phyloP scores from a whole-genome alignment of 2,113 vertebrate species.

The Grammomys dolichurus region DNA sequence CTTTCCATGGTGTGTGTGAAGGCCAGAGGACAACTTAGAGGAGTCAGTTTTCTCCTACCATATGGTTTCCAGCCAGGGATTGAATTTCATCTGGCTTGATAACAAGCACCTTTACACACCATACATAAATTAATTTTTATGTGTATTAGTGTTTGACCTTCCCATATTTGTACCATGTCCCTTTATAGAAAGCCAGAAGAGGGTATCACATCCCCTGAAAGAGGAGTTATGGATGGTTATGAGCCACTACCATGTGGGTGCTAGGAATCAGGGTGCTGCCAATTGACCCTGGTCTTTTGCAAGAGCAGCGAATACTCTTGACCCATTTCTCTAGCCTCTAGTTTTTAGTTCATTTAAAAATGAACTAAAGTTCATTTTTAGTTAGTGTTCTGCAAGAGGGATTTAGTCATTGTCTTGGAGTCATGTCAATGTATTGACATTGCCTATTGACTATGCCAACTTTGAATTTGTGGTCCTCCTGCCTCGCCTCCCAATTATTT shows the following conservation, averaged over 20 bases:
- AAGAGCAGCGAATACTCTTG: background rate
- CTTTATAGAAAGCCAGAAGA: background rate
- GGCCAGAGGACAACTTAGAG: no score
- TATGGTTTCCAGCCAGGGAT: no score
- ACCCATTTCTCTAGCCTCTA: background rate
- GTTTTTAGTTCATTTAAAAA: no score
- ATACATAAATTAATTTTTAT: background rate
- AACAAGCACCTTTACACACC: background rate
- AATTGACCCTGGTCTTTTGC: background rate
- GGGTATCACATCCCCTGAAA: background rate
- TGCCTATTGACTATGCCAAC: background rate
- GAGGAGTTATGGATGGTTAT: background rate
- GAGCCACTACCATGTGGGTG: background rate
- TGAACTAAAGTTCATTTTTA: background rate
- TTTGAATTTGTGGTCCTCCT: background rate
- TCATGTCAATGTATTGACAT: no score
- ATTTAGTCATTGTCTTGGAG: background rate
- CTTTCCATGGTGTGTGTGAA: background rate
- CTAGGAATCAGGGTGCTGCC: background rate
- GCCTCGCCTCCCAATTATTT: background rate
- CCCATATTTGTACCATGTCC: background rate
- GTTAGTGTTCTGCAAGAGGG: background rate
- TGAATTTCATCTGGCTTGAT: background rate
- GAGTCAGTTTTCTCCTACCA: background rate
- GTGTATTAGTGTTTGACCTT: background rate